phyloP scores from a whole-genome alignment of 2,797 vertebrate species.

The Lutjanus argentimaculatus region DNA sequence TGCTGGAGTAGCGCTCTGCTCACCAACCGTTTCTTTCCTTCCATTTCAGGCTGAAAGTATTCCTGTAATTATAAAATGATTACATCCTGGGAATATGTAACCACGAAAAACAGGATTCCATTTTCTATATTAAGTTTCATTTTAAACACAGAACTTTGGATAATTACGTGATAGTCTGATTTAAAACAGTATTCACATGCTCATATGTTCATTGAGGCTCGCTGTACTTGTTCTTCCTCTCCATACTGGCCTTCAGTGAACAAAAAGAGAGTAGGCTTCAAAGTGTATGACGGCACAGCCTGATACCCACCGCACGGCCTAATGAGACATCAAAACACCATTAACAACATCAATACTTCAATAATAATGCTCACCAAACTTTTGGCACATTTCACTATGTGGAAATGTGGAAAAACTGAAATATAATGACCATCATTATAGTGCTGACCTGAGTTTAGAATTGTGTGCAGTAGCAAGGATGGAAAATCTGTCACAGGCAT shows the following conservation, averaged over 20 bases:
- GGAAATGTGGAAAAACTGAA: not conserved
- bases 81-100: not conserved
- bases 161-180: not conserved
- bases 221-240: not conserved
- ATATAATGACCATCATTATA: not conserved
- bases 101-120: not conserved
- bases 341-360: not conserved
- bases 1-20: not conserved
- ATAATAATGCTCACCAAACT: not conserved
- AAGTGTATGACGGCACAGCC: not conserved
- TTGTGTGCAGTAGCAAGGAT: not conserved
- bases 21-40: slow-evolving; percentile 8
- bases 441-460: not conserved
- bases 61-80: not conserved
- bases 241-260: not conserved
- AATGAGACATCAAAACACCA: not conserved
- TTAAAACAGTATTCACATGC: not conserved
- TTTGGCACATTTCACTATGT: not conserved
- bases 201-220: not conserved
- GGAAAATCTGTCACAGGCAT: not conserved
- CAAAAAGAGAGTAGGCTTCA: not conserved
- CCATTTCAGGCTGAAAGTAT: not conserved
- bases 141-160: not conserved
- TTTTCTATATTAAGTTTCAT: not conserved
- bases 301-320: not conserved